Conservation (phyloP, 2,888 invertebrate species). For the Sclerodermus sp. region DNA sequence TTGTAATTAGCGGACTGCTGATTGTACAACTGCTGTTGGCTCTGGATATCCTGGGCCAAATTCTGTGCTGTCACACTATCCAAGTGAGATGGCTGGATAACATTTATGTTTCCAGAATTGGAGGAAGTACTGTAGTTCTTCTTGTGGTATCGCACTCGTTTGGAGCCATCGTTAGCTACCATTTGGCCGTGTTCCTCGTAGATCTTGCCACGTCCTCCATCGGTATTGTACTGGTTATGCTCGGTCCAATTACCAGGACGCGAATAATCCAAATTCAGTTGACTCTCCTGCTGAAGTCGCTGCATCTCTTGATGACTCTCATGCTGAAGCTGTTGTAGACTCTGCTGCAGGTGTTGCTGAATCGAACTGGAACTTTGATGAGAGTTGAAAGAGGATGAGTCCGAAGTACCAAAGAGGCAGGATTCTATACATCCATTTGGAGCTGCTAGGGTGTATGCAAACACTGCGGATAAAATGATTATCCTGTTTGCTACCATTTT, state of each 20-base stretch:
- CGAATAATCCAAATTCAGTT: constrained; percentile 22
- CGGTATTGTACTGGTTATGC: constrained; percentile 38
- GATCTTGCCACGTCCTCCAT: constrained; percentile 39
- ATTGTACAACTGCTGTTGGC: constrained; percentile 6
- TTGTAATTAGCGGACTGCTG: no score
- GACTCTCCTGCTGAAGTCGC: constrained; percentile 3
- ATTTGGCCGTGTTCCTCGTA: constrained; percentile 39
- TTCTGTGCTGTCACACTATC: no score
- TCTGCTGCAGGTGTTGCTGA: constrained; percentile 5
- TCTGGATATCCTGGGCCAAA: constrained; percentile 6
- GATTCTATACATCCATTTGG: constrained; percentile 35
- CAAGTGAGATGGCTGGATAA: neutral
- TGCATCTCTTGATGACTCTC: constrained; percentile 14
- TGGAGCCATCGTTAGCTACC: constrained; percentile 16
- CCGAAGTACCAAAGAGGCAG: constrained; percentile 17
- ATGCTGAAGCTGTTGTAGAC: constrained; percentile 10
- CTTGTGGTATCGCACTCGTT: constrained; percentile 35
- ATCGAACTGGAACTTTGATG: constrained; percentile 7
- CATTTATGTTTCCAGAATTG: constrained; percentile 14
- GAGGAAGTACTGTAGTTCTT: constrained; percentile 45
- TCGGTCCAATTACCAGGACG: constrained; percentile 47
- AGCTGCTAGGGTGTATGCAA: constrained; percentile 27
- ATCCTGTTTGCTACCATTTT: constrained; percentile 23
- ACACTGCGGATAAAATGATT: constrained; percentile 28
- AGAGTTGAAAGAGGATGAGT: constrained; percentile 9